Percentiles rank a stretch among this genome's conserved stretches.
These are phyloP conservation scores for Rallus limicola DNA, from an alignment of 2,113 vertebrate species.

Conservation along the genomic window DNA sequence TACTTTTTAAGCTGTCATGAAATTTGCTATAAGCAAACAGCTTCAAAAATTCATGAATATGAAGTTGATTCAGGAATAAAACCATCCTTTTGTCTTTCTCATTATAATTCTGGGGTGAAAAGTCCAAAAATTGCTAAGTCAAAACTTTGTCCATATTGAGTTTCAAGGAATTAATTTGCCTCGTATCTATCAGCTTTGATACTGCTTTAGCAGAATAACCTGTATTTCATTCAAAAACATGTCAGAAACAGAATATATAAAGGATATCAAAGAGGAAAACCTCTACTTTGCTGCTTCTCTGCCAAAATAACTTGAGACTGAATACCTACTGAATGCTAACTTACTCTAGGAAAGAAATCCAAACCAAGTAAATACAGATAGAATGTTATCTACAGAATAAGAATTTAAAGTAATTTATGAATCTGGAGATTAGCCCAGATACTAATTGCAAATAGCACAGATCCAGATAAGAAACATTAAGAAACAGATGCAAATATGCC, in stretches of 20 bases:
- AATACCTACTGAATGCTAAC: background rate
- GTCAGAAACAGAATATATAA: background rate
- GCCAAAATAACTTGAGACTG: background rate
- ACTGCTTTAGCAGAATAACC: background rate
- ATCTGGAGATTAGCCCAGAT: background rate
- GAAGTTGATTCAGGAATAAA: background rate
- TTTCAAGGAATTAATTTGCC: background rate
- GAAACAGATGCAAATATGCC: background rate
- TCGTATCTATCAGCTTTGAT: background rate
- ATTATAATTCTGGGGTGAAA: background rate
- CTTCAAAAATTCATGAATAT: background rate
- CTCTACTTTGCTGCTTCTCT: background rate
- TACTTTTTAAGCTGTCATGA: background rate
- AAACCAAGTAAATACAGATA: background rate
- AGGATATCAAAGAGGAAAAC: background rate
- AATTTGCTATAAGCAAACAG: background rate
- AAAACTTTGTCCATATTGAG: background rate
- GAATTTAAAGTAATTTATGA: background rate
- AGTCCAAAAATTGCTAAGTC: background rate
- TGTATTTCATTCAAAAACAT: background rate
- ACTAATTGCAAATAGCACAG: background rate
- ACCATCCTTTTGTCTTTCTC: background rate
- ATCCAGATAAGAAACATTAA: background rate
- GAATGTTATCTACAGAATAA: background rate
- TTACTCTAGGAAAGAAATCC: background rate